Percentiles rank a stretch among this genome's conserved stretches.
phyloP scores from a whole-genome alignment of 2,797 vertebrate species.

The Neopelma chrysocephalum region DNA sequence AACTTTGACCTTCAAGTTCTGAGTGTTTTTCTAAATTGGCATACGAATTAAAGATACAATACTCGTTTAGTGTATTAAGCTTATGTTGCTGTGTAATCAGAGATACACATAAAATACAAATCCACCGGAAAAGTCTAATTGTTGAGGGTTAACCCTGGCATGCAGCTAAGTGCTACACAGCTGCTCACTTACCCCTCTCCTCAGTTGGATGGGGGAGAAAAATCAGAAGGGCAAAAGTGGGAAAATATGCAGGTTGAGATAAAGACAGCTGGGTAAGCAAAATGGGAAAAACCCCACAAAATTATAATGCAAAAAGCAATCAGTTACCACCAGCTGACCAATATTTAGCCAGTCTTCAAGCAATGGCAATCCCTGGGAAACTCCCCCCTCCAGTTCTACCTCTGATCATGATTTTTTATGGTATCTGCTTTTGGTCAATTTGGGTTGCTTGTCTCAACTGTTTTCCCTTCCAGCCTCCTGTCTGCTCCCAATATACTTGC shows the following conservation, averaged over 20 bases:
- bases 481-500: neutral
- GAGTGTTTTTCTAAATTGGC: neutral
- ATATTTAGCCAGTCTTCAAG: neutral
- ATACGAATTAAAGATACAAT: neutral
- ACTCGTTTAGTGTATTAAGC: neutral
- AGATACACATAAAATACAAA: neutral
- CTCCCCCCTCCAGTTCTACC: neutral
- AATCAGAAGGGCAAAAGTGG: neutral
- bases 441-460: neutral
- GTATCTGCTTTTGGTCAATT: neutral
- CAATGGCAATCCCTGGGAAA: neutral
- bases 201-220: neutral
- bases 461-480: neutral
- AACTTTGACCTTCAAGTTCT: neutral
- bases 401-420: neutral
- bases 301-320: neutral
- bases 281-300: rapidly evolving
- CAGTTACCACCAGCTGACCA: neutral
- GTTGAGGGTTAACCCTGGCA: neutral
- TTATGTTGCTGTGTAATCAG: neutral
- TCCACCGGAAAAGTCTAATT: neutral
- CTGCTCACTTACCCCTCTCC: neutral
- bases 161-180: neutral
- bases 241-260: neutral
- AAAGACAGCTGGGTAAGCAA: neutral